Conservation (phyloP, 2,797 vertebrate species). For the Merluccius polli region DNA sequence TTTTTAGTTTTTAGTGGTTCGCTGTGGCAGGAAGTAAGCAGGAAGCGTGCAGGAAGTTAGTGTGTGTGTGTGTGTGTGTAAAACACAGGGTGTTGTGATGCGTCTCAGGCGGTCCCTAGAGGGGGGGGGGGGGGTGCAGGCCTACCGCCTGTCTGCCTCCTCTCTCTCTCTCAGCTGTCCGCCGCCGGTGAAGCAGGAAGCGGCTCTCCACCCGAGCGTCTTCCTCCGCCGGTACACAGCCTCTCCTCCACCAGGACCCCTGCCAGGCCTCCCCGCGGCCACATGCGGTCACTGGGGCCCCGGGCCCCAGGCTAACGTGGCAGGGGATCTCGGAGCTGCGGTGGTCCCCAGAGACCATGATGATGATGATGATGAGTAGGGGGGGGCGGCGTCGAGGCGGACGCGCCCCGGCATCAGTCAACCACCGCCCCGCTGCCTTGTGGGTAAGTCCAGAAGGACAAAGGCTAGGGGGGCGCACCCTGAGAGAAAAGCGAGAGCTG, state of each 20-base stretch:
- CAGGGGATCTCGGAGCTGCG: background rate
- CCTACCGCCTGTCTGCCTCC: no score
- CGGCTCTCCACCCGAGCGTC: background rate
- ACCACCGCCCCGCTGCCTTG: slow-evolving; percentile 4
- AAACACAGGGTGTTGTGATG: no score
- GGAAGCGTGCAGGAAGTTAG: no score
- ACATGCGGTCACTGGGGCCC: background rate
- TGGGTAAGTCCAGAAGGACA: slow-evolving; percentile 7
- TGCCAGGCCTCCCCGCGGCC: background rate
- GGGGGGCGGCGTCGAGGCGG: no score
- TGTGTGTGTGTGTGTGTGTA: no score
- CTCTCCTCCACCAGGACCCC: background rate
- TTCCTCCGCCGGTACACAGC: background rate
- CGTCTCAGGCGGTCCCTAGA: no score
- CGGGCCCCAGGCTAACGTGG: background rate
- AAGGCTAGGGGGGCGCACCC: slow-evolving; percentile 5
- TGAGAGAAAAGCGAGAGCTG: background rate
- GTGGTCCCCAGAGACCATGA: background rate
- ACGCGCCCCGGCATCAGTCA: background rate
- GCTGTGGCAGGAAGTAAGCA: no score
- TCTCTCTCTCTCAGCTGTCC: background rate
- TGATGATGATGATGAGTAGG: no score
- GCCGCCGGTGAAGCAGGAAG: background rate
- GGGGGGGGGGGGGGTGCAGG: no score
- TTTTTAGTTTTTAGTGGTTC: no score